phyloP scores from a whole-genome alignment of 2,113 vertebrate species.

The Silurus meridionalis region DNA sequence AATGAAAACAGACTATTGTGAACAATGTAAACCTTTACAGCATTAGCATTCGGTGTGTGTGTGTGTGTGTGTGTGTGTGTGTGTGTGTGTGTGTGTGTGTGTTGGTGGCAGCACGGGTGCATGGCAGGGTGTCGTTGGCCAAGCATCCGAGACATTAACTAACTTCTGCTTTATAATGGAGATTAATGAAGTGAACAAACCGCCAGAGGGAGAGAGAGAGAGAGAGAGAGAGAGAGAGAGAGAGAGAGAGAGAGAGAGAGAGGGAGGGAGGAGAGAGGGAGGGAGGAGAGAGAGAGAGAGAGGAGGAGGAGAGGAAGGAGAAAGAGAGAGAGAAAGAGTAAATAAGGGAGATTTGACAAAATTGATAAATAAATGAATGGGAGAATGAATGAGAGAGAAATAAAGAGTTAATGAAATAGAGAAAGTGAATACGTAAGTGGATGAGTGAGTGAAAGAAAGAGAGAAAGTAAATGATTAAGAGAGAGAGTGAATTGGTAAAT shows the following conservation, averaged over 20 bases:
- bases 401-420: no score
- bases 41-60: slow-evolving; percentile 42
- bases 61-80: slow-evolving; percentile 37
- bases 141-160: slow-evolving; percentile 74
- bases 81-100: slow-evolving; percentile 42
- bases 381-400: no score
- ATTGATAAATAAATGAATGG: neutral
- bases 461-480: neutral
- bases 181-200: slow-evolving; percentile 73
- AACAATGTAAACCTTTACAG: slow-evolving; percentile 47
- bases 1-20: slow-evolving; percentile 65
- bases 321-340: neutral
- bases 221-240: neutral
- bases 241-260: slow-evolving; percentile 14
- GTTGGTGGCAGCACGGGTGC: slow-evolving; percentile 57
- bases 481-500: neutral
- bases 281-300: neutral
- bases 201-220: slow-evolving; percentile 41
- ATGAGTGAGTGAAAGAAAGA: neutral
- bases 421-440: neutral
- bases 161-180: slow-evolving; percentile 80
- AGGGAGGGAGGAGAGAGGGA: neutral
- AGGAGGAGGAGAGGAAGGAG: neutral
- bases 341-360: neutral
- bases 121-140: slow-evolving; percentile 60